These are phyloP conservation scores for Diachasma alloeum DNA, from an alignment of 1,140 invertebrate genomes.

Conservation along the genomic window DNA sequence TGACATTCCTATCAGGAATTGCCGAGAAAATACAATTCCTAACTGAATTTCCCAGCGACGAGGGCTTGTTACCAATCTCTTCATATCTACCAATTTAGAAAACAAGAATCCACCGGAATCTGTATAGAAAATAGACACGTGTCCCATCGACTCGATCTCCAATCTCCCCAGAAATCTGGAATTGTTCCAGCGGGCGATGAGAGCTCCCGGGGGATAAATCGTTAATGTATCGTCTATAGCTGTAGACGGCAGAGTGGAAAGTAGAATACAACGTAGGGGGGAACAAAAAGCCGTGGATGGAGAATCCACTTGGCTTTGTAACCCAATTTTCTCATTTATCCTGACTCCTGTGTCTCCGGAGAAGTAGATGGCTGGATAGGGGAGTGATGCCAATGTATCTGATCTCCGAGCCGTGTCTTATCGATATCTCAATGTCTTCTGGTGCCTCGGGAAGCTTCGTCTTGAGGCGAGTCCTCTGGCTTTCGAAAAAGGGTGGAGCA, in stretches of 20 bases:
- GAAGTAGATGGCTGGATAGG: not conserved
- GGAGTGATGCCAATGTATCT: conserved; percentile 10
- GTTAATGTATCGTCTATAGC: not conserved
- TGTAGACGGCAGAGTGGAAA: not conserved
- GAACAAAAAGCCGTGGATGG: not conserved
- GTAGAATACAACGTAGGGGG: not conserved
- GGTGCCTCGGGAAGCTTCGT: not conserved
- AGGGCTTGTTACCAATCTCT: not conserved
- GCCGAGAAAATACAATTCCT: too few species aligned
- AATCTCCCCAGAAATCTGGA: not conserved
- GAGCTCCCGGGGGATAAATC: not conserved
- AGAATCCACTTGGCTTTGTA: conserved; percentile 5
- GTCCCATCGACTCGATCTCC: not conserved
- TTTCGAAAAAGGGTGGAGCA: not conserved
- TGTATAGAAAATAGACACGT: not conserved
- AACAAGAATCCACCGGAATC: not conserved
- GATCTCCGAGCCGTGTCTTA: conserved; percentile 37
- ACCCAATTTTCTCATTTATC: conserved; percentile 11
- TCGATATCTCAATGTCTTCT: conserved; percentile 11
- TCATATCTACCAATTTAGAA: not conserved
- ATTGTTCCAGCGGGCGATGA: not conserved
- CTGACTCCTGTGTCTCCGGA: not conserved
- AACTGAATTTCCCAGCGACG: not conserved
- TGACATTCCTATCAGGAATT: too few species aligned
- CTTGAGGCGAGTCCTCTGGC: too few species aligned